Evolutionary conservation across 2,113 vertebrate species (phyloP), one percentile per base, ranked within the genome.

Genomic region (Hystrix cristata): DNA sequence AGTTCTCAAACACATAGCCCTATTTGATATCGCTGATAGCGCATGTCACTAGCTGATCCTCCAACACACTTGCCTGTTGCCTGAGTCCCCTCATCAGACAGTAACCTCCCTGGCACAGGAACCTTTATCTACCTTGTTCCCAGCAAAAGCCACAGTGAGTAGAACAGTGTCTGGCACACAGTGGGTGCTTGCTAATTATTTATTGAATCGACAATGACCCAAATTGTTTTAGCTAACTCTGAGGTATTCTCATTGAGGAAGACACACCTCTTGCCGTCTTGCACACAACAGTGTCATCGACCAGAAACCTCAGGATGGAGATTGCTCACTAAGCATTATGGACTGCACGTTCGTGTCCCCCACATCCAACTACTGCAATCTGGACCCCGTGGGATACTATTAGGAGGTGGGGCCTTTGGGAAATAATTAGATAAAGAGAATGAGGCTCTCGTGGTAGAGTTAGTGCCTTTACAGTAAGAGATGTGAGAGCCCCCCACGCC

Each of bases 21-120:
- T 0, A 0, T 4, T 12, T 81, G 19, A 29, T 1, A 0, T 8
- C 10, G 64, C 25, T 0, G 0, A 6, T 0, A n/a, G 80, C 60
- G 8, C 4, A n/a, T 0, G 10, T 15, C 65, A 13, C 19, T 3
- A 14, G 69, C 21, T 18, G 46, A 8, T 29, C 4, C 0, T 23
- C 60, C 43, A 2, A 1, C 0, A 29, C 2, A 1, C 1, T 43
- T 21, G 4, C 18, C 43, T 7, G 10, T 3, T 15, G 4, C 5
- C 64, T 21, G 7, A 23, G 69, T 51, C 51, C 27, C 4, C 12
- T 90, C 21, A 7, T 5, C 6, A 7, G 43, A 23, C 23, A 27
- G 55, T 2, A 5, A 48, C 16, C n/a, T 15, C n/a, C 57, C 31
- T 7, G 59, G 71, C 43, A 34, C 12, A 19, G 16, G 8, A 2